Evolutionary conservation across 2,888 invertebrate genomes (phyloP), one percentile per base, ranked within the genome.

Genomic region (Leucophora obtusa): DNA sequence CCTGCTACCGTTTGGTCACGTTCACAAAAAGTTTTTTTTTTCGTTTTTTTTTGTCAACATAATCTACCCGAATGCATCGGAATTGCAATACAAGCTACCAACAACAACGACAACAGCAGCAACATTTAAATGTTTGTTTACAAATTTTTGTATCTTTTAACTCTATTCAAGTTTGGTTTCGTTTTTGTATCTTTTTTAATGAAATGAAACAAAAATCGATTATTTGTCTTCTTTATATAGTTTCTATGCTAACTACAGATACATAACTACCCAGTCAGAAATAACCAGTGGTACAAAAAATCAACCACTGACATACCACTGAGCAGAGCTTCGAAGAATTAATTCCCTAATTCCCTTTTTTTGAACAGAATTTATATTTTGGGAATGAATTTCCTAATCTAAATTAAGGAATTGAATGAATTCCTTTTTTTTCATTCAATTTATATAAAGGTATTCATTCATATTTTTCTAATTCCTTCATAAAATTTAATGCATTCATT

Each of bases 1-100:
- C 66, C 82, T 83, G 82, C 82, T 83, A 83, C 83, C 82, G 82
- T 83, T 83, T 79, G 79, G 83, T 83, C 83, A 83, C 83, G 83
- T 83, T 83, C 81, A 82, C 81, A 50, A 74, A 28, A 54, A 59
- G 54, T 77, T 56, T 56, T 24, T 21, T 24, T 54, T 2, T 71
- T 60, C 24, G 21, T 54, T 21, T n/a, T n/a, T 78, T 82, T 75
- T 83, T 83, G 81, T 83, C 83, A 82, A 82, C 82, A 82, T 77
- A 83, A 83, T 83, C 83, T 81, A 50, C 59, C 71, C 63, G 68
- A 80, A 78, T 82, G 72, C 82, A 82, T 83, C 80, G 72, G 82
- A 69, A 70, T 78, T 54, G 54, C 71, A 78, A 63, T 28, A 63
- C 9, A n/a, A 14, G 15, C 3, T 28, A 56, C 24, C 18, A 0